Evolutionary conservation across 1,140 invertebrate genomes (phyloP).

Genomic region (Drosophila takahashii): DNA sequence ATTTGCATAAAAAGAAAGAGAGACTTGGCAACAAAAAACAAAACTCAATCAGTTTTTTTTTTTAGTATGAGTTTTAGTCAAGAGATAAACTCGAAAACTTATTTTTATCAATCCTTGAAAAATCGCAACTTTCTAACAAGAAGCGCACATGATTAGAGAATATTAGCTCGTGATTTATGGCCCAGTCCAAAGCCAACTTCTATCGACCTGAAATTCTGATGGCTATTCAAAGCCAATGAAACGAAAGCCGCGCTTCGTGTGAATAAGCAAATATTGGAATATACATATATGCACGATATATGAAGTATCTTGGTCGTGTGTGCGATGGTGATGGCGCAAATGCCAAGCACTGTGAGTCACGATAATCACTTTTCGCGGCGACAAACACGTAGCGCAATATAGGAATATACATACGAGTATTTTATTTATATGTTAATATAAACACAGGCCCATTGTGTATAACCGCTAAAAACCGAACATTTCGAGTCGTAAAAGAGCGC

Average conservation of each 20-base stretch:
- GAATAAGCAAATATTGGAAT: conserved; percentile 53
- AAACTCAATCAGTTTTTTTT: no score
- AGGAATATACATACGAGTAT: conserved; percentile 38
- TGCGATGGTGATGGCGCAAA: conserved; percentile 73
- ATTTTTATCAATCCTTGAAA: neutral
- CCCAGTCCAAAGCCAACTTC: neutral
- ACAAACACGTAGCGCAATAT: conserved; percentile 67
- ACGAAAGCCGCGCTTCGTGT: conserved; percentile 53
- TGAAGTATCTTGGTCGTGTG: conserved; percentile 58
- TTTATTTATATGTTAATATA: conserved; percentile 43
- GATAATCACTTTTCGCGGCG: conserved; percentile 70
- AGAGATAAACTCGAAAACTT: neutral
- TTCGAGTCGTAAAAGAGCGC: conserved; percentile 41
- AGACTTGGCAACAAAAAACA: no score
- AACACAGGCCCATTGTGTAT: conserved; percentile 42
- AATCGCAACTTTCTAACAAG: neutral
- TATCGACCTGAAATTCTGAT: conserved; percentile 27
- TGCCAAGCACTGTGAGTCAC: conserved; percentile 80
- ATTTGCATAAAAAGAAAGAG: no score
- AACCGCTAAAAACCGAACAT: conserved; percentile 35
- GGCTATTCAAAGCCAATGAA: conserved; percentile 30
- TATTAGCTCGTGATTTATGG: conserved; percentile 7
- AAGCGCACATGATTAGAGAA: neutral
- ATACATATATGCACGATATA: conserved; percentile 48
- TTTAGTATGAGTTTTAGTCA: no score